Evolutionary conservation across 2,797 vertebrate species (phyloP).

Genomic region (Chaetodon trifasciatus): DNA sequence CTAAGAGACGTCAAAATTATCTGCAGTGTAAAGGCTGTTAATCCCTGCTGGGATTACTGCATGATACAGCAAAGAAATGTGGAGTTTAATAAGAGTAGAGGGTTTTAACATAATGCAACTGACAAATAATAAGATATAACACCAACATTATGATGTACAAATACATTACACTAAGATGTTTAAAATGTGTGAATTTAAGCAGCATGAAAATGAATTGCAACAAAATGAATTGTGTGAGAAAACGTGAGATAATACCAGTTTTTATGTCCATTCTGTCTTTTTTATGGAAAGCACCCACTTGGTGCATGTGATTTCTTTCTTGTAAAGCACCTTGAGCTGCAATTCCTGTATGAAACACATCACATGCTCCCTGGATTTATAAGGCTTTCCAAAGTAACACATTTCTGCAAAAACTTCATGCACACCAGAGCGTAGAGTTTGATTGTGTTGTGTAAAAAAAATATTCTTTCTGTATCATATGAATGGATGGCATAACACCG

Average conservation of each 20-base stretch:
- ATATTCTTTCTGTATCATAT: too few relatives aligned
- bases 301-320: too few relatives aligned
- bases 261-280: too few relatives aligned
- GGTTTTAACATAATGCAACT: neutral
- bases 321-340: too few relatives aligned
- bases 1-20: neutral
- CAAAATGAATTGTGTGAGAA: too few relatives aligned
- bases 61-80: neutral
- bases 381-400: neutral
- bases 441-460: neutral
- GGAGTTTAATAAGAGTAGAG: neutral
- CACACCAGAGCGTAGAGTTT: neutral
- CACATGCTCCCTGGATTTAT: neutral
- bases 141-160: neutral
- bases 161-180: neutral
- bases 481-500: neutral
- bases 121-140: neutral
- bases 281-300: too few relatives aligned
- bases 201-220: neutral
- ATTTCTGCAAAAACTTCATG: neutral
- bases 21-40: constrained; percentile 1
- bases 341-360: too few relatives aligned
- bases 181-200: neutral
- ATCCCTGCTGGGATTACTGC: constrained; percentile 1
- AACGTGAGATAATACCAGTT: neutral